Conservation (phyloP, 2,888 invertebrate genomes). For the Spilosoma lubricipeda region DNA sequence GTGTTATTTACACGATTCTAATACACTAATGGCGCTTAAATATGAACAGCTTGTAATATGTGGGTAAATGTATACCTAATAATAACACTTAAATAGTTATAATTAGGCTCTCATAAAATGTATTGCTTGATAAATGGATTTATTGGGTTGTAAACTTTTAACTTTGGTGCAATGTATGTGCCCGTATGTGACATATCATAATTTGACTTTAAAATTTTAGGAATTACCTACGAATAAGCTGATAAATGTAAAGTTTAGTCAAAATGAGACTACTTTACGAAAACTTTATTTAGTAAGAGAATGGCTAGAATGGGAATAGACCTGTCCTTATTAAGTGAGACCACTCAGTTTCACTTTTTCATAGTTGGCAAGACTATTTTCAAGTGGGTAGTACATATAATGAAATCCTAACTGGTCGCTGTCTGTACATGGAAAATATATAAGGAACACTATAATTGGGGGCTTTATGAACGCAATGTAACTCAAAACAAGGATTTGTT, state of each 20-base stretch:
- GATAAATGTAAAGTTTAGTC: background rate
- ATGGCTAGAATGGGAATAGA: too few species aligned
- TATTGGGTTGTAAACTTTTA: background rate
- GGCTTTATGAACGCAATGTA: too few species aligned
- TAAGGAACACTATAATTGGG: too few species aligned
- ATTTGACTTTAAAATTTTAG: background rate
- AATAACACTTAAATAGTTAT: slow-evolving; percentile 18
- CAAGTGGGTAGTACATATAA: too few species aligned
- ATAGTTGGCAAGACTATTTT: too few species aligned
- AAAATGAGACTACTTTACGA: background rate
- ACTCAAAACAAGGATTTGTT: too few species aligned
- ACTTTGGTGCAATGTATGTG: background rate
- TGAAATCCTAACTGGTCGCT: too few species aligned
- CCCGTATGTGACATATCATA: background rate
- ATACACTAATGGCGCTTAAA: background rate
- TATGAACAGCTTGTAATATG: slow-evolving; percentile 16
- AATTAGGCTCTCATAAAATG: slow-evolving; percentile 22
- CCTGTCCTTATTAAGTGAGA: too few species aligned
- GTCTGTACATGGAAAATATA: too few species aligned
- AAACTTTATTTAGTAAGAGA: too few species aligned
- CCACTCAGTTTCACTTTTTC: too few species aligned
- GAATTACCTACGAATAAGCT: background rate
- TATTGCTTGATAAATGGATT: slow-evolving; percentile 3
- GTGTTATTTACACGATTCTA: background rate
- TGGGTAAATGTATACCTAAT: slow-evolving; percentile 24